Evolutionary conservation across 2,797 vertebrate species (phyloP), one percentile per base, ranked within the genome.

Genomic region (Ctenosaura bakeri): DNA sequence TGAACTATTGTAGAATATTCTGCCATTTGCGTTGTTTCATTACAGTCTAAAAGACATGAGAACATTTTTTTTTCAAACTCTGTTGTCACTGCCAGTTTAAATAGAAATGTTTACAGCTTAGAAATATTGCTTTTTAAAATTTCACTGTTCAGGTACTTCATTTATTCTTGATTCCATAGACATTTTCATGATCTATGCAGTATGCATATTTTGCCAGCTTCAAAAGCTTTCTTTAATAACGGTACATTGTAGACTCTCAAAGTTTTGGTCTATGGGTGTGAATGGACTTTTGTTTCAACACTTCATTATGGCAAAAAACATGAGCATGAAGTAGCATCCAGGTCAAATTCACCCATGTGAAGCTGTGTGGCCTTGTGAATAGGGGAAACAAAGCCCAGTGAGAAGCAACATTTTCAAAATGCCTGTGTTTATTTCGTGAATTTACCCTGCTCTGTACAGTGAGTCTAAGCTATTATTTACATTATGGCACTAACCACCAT

Each of bases 11-110:
- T 1, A 29, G 83, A 93, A 73, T 24, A 22, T 93, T 89, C 92
- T 94, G 89, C 94, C 93, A 94, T 81, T 93, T 89, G 73, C 42
- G 12, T 87, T 89, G 29, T 86, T 92, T 95, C 93, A 95, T 95
- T 93, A 91, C 86, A 91, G 91, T 94, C 92, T 91, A 73, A 90
- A 92, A 95, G 94, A 92, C 77, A 89, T 91, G 79, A 69, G 86
- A 90, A 80, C 85, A n/a, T 5, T 22, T 46, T 62, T 85, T 87
- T 87, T 86, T 91, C 87, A 81, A 81, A 91, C 90, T 86, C 84
- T 74, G 85, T 32, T 79, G 85, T 54, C 4, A 4, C 66, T 35
- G 81, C 22, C 62, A 54, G n/a, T 86, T 95, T 94, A 94, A 94
- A 92, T 92, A 90, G 82, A 24, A 46, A 73, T 73, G 93, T 59